phyloP scores from a whole-genome alignment of 2,113 vertebrate species.

The Passer montanus region DNA sequence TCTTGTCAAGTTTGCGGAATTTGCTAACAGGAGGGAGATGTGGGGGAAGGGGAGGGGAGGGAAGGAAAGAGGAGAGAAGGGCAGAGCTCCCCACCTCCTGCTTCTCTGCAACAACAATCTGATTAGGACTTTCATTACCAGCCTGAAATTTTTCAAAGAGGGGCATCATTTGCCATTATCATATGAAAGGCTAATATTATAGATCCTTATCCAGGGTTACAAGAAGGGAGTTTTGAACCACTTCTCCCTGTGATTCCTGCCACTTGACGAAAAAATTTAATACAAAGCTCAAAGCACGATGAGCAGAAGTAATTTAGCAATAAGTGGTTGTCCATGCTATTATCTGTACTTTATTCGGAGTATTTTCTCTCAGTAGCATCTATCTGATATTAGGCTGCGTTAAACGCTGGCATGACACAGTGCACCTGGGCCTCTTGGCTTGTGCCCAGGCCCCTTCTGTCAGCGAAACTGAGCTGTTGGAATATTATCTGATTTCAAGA shows the following conservation, averaged over 20 bases:
- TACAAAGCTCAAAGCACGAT: conserved; percentile 85
- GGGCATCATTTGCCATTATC: conserved; percentile 79
- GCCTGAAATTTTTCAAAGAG: conserved; percentile 79
- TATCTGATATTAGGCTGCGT: conserved; percentile 74
- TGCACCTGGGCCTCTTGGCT: conserved; percentile 78
- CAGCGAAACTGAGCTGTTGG: conserved; percentile 70
- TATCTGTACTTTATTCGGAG: conserved; percentile 79
- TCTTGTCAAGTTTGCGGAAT: conserved; percentile 75
- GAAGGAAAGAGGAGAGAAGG: not conserved
- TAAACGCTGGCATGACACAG: conserved; percentile 74
- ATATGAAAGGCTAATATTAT: conserved; percentile 83
- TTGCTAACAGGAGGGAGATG: conserved; percentile 29
- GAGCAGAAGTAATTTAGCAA: conserved; percentile 87
- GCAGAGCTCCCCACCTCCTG: conserved; percentile 15
- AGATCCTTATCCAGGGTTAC: conserved; percentile 80
- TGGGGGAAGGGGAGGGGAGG: not conserved
- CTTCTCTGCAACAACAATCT: conserved; percentile 72
- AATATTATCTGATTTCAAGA: conserved; percentile 76
- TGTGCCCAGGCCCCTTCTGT: conserved; percentile 73
- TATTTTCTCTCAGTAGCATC: conserved; percentile 71
- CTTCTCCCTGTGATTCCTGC: conserved; percentile 76
- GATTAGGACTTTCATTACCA: conserved; percentile 81
- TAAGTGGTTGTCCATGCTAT: conserved; percentile 81
- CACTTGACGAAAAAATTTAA: conserved; percentile 92
- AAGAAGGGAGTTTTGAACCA: conserved; percentile 71